Evolutionary conservation across 1,140 invertebrate species (phyloP), one percentile per base, ranked within the genome.

Genomic region (Habropoda laboriosa): DNA sequence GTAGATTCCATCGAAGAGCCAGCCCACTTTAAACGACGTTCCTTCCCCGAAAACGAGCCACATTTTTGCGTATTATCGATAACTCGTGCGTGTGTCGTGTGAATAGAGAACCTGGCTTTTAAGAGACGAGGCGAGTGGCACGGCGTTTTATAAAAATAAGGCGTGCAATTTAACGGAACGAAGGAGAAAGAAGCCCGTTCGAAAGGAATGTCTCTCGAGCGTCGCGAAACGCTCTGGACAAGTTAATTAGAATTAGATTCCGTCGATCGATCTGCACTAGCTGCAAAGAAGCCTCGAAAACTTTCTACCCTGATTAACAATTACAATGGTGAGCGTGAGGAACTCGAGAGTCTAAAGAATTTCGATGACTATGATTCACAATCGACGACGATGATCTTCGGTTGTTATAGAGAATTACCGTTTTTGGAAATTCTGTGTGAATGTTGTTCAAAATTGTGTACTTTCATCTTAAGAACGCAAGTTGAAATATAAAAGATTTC

Each of bases 201-300:
- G 32, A 45, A 49, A 51, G 47, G 42, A 51, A 61, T 21, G 71
- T 40, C 40, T 4, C 27, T 51, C 71, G 57, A 61, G 21, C 42
- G 53, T 61, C 71, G 61, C 71, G 57, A 47, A 51, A 51, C 32
- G 32, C 57, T 38, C 45, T 0, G 40, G 13, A 73, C 57, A 61
- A 61, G 51, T 73, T 73, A 73, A 73, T 73, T 47, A n/a, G 45
- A 61, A 61, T 60, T 72, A 60, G 40, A 61, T 61, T 49, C 12
- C 21, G 13, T 3, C 6, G 42, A 70, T 71, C 51, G 71, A 49
- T 61, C 45, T 30, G 12, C 42, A 3, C n/a, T 12, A 18, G 35
- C 71, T 73, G 57, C n/a, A 61, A 60, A 51, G 57, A 73, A 60
- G 70, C 42, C 42, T 73, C 42, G 57, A 21, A 51, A 61, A 73